Evolutionary conservation across 2,797 vertebrate genomes (phyloP).

Genomic region (Valencia hispanica): DNA sequence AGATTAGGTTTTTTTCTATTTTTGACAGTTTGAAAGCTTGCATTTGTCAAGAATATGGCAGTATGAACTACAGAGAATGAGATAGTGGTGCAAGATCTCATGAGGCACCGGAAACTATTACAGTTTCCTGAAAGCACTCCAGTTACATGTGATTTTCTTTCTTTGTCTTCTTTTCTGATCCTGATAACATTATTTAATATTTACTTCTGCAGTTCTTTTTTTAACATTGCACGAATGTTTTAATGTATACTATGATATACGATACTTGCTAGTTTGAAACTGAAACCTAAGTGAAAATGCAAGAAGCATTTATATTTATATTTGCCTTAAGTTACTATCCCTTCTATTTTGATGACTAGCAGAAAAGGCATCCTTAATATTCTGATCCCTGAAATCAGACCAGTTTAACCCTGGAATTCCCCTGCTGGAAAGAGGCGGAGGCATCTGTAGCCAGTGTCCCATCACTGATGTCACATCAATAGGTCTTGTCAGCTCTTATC

Average conservation of each 20-base stretch:
- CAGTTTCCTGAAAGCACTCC: background rate
- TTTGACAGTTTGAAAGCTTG: background rate
- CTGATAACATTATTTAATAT: background rate
- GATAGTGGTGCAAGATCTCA: background rate
- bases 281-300: background rate
- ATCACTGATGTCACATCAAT: conserved; percentile 65
- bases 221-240: too few species aligned
- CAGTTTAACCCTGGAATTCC: conserved; percentile 8
- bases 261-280: background rate
- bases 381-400: conserved; percentile 11
- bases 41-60: background rate
- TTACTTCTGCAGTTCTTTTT: conserved; percentile 1
- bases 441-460: conserved; percentile 39
- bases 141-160: background rate
- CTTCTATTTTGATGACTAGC: background rate
- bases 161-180: background rate
- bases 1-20: background rate
- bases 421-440: conserved; percentile 25
- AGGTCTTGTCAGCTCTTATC: conserved; percentile 66
- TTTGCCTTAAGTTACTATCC: background rate
- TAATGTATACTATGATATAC: too few species aligned
- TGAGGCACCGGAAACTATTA: background rate
- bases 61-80: background rate
- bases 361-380: conserved; percentile 7
- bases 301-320: background rate